Conservation (phyloP, 2,797 vertebrate genomes). For the Sparidentex hasta region DNA sequence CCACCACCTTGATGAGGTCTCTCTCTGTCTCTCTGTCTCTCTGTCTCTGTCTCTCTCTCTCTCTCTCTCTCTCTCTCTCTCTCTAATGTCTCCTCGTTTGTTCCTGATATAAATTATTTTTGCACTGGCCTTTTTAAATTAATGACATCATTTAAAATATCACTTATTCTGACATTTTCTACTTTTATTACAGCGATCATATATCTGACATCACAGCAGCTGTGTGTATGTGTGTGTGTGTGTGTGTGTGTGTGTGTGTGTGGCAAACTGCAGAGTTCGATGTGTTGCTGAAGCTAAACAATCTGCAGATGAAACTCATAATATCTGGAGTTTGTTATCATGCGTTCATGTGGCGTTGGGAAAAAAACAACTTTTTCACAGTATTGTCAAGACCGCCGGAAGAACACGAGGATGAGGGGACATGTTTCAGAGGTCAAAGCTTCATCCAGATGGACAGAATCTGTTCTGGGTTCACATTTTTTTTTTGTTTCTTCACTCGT, state of each 20-base stretch:
- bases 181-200: conserved; percentile 70
- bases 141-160: conserved; percentile 73
- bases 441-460: not conserved
- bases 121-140: conserved; percentile 74
- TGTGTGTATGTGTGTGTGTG: conserved; percentile 19
- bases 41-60: too few relatives aligned
- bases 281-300: not conserved
- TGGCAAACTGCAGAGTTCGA: not conserved
- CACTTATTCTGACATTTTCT: conserved; percentile 78
- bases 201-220: conserved; percentile 70
- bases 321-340: not conserved
- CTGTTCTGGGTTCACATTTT: not conserved
- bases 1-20: too few relatives aligned
- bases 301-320: not conserved
- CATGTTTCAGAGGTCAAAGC: not conserved
- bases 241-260: too few relatives aligned
- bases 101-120: conserved; percentile 60
- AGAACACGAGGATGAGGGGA: too few relatives aligned
- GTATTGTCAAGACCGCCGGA: too few relatives aligned
- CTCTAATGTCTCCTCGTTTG: not conserved
- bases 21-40: too few relatives aligned
- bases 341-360: too few relatives aligned
- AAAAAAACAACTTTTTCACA: too few relatives aligned
- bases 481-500: not conserved
- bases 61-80: not conserved